These are phyloP conservation scores for Tympanuchus pallidicinctus DNA, from an alignment of 2,113 vertebrate genomes.

Conservation along the genomic window DNA sequence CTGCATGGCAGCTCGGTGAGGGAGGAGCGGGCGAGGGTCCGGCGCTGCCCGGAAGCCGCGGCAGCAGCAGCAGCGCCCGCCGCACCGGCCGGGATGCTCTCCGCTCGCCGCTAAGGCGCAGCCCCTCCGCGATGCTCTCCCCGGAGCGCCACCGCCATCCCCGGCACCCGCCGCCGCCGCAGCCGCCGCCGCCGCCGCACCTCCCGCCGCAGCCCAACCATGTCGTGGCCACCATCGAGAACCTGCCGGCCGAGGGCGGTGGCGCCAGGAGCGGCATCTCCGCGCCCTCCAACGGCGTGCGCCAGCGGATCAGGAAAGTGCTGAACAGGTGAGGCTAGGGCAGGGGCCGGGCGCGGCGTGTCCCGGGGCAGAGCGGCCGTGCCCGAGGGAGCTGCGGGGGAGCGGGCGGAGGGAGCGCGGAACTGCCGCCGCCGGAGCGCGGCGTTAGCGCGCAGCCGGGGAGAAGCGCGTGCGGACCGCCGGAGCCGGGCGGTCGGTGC, in stretches of 20 bases:
- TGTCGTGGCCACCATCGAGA: constrained; percentile 88
- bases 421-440: no score
- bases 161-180: constrained; percentile 74
- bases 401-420: no score
- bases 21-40: constrained; percentile 47
- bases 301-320: constrained; percentile 86
- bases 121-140: constrained; percentile 70
- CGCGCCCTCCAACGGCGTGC: constrained; percentile 75
- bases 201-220: constrained; percentile 84
- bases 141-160: constrained; percentile 70
- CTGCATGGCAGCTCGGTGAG: constrained; percentile 47
- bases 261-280: constrained; percentile 57
- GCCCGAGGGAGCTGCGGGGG: no score
- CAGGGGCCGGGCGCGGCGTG: background rate
- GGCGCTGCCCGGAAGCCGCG: constrained; percentile 51
- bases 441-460: no score
- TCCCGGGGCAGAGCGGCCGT: no score
- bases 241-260: constrained; percentile 82
- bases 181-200: constrained; percentile 72
- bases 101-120: constrained; percentile 77
- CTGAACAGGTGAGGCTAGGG: constrained; percentile 84
- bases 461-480: no score
- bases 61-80: constrained; percentile 46
- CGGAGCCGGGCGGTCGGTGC: background rate
- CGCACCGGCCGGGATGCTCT: constrained; percentile 77